These are phyloP conservation scores for Coregonus suidteri DNA, from an alignment of 2,797 vertebrate species.

Conservation along the genomic window DNA sequence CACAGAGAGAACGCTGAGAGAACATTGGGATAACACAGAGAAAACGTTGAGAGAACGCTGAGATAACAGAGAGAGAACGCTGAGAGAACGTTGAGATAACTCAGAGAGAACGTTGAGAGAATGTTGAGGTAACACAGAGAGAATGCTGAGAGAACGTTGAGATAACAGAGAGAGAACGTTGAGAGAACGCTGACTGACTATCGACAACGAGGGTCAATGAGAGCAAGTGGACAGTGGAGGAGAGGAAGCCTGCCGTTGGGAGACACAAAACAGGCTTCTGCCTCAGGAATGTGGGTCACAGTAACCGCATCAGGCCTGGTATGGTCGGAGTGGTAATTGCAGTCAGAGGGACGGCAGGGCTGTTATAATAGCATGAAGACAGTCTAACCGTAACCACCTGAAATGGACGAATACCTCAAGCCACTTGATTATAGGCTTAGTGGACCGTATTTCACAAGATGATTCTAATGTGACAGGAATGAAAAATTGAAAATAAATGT, in stretches of 20 bases:
- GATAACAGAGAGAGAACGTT: not conserved
- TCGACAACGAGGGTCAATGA: constrained; percentile 32
- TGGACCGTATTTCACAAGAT: constrained; percentile 41
- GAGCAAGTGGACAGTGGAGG: constrained; percentile 51
- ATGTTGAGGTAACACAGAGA: too few relatives aligned
- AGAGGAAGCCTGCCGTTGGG: constrained; percentile 45
- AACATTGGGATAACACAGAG: too few relatives aligned
- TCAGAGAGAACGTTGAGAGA: too few relatives aligned
- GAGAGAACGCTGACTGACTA: not conserved
- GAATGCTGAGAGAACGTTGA: too few relatives aligned
- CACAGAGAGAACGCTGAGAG: constrained; percentile 26
- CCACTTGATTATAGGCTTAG: constrained; percentile 50
- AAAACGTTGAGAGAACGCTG: too few relatives aligned
- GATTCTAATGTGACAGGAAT: constrained; percentile 11
- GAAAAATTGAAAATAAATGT: constrained; percentile 46
- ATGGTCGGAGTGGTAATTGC: constrained; percentile 63
- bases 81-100: too few relatives aligned
- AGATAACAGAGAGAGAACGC: too few relatives aligned
- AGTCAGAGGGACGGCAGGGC: constrained; percentile 46
- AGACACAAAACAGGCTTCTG: constrained; percentile 40
- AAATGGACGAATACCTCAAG: constrained; percentile 41
- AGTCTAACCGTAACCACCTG: constrained; percentile 57
- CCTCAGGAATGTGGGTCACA: constrained; percentile 75
- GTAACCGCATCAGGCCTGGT: constrained; percentile 69
- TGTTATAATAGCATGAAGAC: constrained; percentile 46